These are phyloP conservation scores for Chitala chitala DNA, from an alignment of 2,113 vertebrate species.

Conservation along the genomic window DNA sequence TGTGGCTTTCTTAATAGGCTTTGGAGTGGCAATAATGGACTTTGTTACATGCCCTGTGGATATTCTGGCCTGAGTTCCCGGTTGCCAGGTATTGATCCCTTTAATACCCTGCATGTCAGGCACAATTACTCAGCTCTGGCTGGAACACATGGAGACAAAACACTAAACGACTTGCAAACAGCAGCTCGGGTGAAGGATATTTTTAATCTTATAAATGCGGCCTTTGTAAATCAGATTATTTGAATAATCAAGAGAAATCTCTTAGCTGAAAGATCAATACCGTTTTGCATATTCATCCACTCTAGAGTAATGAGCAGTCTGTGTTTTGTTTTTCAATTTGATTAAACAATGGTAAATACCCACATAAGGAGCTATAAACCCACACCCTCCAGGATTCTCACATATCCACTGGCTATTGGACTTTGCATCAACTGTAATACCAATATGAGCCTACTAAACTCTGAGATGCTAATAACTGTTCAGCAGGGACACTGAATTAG, in stretches of 20 bases:
- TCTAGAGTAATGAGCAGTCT: slow-evolving; percentile 26
- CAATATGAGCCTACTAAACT: slow-evolving; percentile 6
- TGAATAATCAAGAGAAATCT: slow-evolving; percentile 61
- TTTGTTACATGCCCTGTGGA: slow-evolving; percentile 61
- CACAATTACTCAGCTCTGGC: slow-evolving; percentile 36
- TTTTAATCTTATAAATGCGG: slow-evolving; percentile 56
- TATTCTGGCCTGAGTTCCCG: slow-evolving; percentile 48
- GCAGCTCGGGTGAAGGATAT: slow-evolving; percentile 13
- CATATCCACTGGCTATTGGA: slow-evolving; percentile 17
- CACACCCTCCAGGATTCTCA: not conserved
- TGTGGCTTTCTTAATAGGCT: slow-evolving; percentile 65
- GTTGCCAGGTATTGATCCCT: slow-evolving; percentile 55
- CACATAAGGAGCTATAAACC: not conserved
- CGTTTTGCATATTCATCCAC: slow-evolving; percentile 57
- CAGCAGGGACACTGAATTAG: not conserved
- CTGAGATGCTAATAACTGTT: slow-evolving; percentile 11
- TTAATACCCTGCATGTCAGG: slow-evolving; percentile 48
- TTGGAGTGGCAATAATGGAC: slow-evolving; percentile 64
- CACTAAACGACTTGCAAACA: not conserved
- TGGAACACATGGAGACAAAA: slow-evolving; percentile 24
- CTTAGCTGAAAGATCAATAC: slow-evolving; percentile 45
- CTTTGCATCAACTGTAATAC: not conserved
- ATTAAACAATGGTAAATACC: slow-evolving; percentile 25
- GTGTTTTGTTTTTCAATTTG: slow-evolving; percentile 31
- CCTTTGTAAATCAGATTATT: slow-evolving; percentile 58